Evolutionary conservation across 2,797 vertebrate genomes (phyloP), one percentile per base, ranked within the genome.

Genomic region (Bucorvus abyssinicus): DNA sequence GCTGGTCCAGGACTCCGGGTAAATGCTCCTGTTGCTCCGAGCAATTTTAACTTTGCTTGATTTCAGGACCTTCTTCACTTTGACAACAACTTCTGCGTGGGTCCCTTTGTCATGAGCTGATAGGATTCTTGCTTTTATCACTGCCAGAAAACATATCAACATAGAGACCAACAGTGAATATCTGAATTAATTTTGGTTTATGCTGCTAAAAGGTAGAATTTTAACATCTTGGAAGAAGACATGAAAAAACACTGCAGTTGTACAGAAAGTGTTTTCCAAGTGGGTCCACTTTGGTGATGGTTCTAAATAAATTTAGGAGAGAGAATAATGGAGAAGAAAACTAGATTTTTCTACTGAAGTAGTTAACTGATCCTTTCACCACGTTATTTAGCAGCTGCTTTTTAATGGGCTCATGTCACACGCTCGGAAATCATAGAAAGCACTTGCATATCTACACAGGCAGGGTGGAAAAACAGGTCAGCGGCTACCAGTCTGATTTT

Each of bases 71-170:
- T 99, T 99, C 65, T 98, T 98, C 50, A 99, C 98, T 96, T 99
- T 99, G 75, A 99, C 98, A 34, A 97, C 96, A 38, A 99, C 98
- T 93, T 99, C 99, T 15, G 98, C 99, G 2, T 99, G 98, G 47
- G 98, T 99, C 79, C 99, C 99, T 97, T 99, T 99, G 98, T 99
- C 99, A 19, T 99, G 98, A 87, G 99, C 99, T 8, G 99, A 98
- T 57, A 99, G 95, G 78, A 99, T 98, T 57, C 98, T 98, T 92
- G 97, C 99, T 93, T 98, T 99, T 96, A 99, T 98, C 93, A 98
- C 99, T 99, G 94, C 70, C 92, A 89, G n/a, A 76, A 87, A 90
- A 79, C 8, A 59, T 59, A 86, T 10, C 71, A 47, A 47, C 36
- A 69, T 22, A 69, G 27, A 91, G 10, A 69, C 9, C 67, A 87